Evolutionary conservation across 2,888 invertebrate species (phyloP), one percentile per base, ranked within the genome.

Genomic region (Fragum fragum): DNA sequence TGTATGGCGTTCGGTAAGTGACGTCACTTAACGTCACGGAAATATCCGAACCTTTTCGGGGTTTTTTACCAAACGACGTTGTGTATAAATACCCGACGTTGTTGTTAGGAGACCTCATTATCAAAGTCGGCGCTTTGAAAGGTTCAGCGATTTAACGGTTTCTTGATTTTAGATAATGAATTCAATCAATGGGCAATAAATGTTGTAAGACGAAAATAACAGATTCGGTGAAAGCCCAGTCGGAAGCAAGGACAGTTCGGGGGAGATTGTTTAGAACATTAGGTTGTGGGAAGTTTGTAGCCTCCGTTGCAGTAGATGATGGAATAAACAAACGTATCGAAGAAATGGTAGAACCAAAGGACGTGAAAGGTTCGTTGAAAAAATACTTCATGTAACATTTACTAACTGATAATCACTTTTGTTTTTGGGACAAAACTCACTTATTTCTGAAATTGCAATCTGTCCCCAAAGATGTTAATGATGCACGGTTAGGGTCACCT

Each of bases 11-110:
- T 36, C 3, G 9, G 32, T 6, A 36, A 9, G 5, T 36, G 32
- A 57, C 57, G 57, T 57, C n/a, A 26, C 26, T 18, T 57, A 23
- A 57, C 66, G 66, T 66, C 23, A 66, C 66, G 66, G 21, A 66
- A n/a, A 11, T 57, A 57, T 57, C 26, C 57, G 23, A 14, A n/a
- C 16, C 47, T 14, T 18, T n/a, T n/a, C n/a, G n/a, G n/a, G n/a
- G n/a, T n/a, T n/a, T 14, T 47, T 42, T 21, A 23, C 39, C 66
- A 42, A 66, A 42, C 66, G 42, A 0, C 39, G 32, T 36, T 2
- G 18, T 39, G 36, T 32, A 39, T 23, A 42, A 66, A 36, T 6
- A 6, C 42, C 21, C 42, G 42, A 36, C 42, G n/a, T 23, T 6
- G 26, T 66, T 42, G 42, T 42, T 66, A 42, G 21, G 23, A 11